phyloP scores from a whole-genome alignment of 2,888 invertebrate species.

The Drosophila fulvimacula region DNA sequence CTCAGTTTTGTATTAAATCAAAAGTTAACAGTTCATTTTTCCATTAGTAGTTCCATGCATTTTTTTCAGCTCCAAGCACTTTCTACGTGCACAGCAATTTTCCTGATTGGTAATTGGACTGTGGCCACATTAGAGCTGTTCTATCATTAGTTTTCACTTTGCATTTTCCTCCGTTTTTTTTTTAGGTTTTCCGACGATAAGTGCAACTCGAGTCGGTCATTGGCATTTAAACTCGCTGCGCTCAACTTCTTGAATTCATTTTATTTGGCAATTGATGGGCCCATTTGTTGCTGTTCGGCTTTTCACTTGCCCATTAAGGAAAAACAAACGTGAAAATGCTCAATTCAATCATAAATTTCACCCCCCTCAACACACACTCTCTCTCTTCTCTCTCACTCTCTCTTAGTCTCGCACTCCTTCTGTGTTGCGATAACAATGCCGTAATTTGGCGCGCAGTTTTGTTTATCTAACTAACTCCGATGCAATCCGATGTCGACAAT shows the following conservation, averaged over 20 bases:
- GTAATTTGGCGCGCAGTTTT: constrained; percentile 68
- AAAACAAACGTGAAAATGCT: constrained; percentile 60
- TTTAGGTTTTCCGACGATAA: constrained; percentile 24
- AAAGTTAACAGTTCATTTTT: background rate
- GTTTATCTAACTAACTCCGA: constrained; percentile 62
- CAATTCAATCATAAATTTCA: constrained; percentile 69
- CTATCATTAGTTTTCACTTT: constrained; percentile 60
- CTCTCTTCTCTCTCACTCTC: background rate
- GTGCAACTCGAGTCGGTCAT: constrained; percentile 59
- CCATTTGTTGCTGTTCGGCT: constrained; percentile 31
- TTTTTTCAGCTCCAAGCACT: constrained; percentile 10
- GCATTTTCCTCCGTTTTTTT: constrained; percentile 18
- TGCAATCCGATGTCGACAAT: constrained; percentile 52
- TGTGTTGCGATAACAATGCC: constrained; percentile 65
- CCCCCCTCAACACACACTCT: background rate
- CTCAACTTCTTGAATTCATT: constrained; percentile 56
- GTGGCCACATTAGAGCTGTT: constrained; percentile 35
- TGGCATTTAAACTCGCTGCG: constrained; percentile 56
- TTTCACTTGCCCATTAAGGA: constrained; percentile 63
- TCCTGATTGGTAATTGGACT: constrained; percentile 15
- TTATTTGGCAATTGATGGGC: constrained; percentile 63
- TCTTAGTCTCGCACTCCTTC: background rate
- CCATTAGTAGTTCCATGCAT: constrained; percentile 1
- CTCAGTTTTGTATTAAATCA: no score
- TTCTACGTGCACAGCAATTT: constrained; percentile 11